These are phyloP conservation scores for Tipula helvola DNA, from an alignment of 2,888 invertebrate species.

Conservation along the genomic window DNA sequence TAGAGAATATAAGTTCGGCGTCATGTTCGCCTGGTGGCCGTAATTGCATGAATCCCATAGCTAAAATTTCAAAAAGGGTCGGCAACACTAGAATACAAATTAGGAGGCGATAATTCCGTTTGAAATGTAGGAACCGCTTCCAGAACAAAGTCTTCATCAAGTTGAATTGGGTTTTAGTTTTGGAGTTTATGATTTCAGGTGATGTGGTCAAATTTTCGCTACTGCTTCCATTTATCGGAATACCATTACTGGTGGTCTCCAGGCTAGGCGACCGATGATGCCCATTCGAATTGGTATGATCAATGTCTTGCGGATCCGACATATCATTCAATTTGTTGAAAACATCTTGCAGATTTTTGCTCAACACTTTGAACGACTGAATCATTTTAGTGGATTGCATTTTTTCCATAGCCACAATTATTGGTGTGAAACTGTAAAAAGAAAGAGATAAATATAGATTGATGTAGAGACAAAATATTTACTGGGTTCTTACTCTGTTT, in stretches of 20 bases:
- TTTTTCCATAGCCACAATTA: conserved; percentile 39
- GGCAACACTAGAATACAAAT: conserved; percentile 47
- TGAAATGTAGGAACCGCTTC: conserved; percentile 45
- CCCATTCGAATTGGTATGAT: conserved; percentile 28
- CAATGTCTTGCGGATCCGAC: neutral
- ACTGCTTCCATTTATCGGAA: conserved; percentile 14
- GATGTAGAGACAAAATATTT: neutral
- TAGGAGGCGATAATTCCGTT: conserved; percentile 43
- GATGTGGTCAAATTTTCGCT: conserved; percentile 11
- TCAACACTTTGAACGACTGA: conserved; percentile 41
- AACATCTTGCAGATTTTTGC: conserved; percentile 51
- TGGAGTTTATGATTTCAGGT: conserved; percentile 7
- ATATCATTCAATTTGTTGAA: conserved; percentile 32
- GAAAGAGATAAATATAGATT: neutral
- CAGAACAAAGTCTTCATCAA: conserved; percentile 39
- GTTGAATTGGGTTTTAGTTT: neutral
- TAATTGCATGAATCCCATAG: conserved; percentile 57
- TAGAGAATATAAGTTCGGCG: conserved; percentile 38
- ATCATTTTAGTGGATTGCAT: conserved; percentile 36
- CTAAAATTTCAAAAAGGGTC: conserved; percentile 47
- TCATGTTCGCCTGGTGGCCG: conserved; percentile 52
- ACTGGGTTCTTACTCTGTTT: neutral
- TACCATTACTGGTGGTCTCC: conserved; percentile 13
- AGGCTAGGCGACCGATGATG: neutral
- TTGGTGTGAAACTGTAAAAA: conserved; percentile 29